Evolutionary conservation across 1,140 invertebrate species (phyloP), one percentile per base, ranked within the genome.

Genomic region (Bombus balteatus): DNA sequence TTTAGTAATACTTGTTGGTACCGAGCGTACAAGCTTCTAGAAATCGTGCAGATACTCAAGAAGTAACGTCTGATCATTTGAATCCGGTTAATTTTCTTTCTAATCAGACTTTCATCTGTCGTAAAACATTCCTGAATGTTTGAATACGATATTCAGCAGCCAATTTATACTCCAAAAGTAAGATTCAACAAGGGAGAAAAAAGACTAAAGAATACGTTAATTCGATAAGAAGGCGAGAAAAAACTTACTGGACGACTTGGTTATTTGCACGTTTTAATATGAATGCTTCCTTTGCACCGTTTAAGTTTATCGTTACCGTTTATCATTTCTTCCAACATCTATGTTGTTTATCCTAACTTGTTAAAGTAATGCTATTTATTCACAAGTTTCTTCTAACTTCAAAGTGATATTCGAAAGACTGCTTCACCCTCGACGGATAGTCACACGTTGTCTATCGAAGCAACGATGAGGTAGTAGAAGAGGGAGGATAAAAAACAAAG

Each of bases 1-100:
- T 89, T 89, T 88, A 78, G 85, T 89, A 89, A 89, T 89, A 89
- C 76, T 68, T 66, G 76, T 32, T 81, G 80, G 75, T 82, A 80
- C 70, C 53, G 72, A 77, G 62, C 83, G 57, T 74, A 65, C 53
- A 47, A 79, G 83, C 77, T 72, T 80, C 83, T 39, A 85, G 66
- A 79, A 59, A 43, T 68, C 66, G 39, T 59, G 78, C 41, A 47
- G 43, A 47, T 41, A 68, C 41, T 47, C 62, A 37, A 34, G 75
- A 28, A 77, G 53, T 77, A 77, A 28, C 13, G 25, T 39, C 8
- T 59, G 34, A 62, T 76, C 74, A 6, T 32, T 15, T 18, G 57
- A 6, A 62, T 65, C 59, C 39, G 59, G 75, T 22, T 65, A 62
- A 65, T 78, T 78, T 78, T 59, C 34, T n/a, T 28, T 71, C 22